These are phyloP conservation scores for Ceuthmochares aereus DNA, from an alignment of 2,113 vertebrate species.

Conservation along the genomic window DNA sequence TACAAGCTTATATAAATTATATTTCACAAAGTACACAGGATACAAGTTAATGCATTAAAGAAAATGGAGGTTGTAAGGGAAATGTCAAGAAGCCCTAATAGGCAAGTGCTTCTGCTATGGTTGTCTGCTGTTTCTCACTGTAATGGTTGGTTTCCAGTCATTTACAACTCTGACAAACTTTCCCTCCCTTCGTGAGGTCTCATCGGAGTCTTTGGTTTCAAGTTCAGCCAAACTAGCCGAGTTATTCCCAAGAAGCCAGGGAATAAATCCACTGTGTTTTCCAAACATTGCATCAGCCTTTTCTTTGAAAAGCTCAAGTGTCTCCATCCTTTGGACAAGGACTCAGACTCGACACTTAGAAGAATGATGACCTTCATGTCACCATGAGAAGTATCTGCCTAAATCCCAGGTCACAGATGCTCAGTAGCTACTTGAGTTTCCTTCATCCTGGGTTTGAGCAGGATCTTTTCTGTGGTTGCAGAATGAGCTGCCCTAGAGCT, in stretches of 20 bases:
- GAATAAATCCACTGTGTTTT: not conserved
- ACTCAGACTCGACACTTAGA: not conserved
- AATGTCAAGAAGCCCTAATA: not conserved
- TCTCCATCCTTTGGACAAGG: not conserved
- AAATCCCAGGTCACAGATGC: not conserved
- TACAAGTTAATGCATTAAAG: constrained; percentile 16
- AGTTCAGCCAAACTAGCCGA: not conserved
- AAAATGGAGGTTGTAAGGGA: not conserved
- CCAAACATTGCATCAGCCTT: not conserved
- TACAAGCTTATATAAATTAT: constrained; percentile 32
- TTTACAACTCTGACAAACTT: not conserved
- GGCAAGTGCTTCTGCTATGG: not conserved
- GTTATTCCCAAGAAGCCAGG: not conserved
- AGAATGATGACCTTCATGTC: not conserved
- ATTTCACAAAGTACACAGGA: constrained; percentile 44
- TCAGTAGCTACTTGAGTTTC: not conserved
- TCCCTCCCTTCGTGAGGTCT: not conserved
- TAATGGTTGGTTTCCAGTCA: not conserved
- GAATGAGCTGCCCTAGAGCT: not conserved
- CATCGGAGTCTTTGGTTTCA: not conserved
- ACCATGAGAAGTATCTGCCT: not conserved
- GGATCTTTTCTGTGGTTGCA: not conserved
- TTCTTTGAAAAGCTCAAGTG: not conserved
- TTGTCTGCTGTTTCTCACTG: not conserved
- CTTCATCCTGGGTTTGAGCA: not conserved